phyloP scores from a whole-genome alignment of 2,888 invertebrate genomes.

The Baronia brevicornis region DNA sequence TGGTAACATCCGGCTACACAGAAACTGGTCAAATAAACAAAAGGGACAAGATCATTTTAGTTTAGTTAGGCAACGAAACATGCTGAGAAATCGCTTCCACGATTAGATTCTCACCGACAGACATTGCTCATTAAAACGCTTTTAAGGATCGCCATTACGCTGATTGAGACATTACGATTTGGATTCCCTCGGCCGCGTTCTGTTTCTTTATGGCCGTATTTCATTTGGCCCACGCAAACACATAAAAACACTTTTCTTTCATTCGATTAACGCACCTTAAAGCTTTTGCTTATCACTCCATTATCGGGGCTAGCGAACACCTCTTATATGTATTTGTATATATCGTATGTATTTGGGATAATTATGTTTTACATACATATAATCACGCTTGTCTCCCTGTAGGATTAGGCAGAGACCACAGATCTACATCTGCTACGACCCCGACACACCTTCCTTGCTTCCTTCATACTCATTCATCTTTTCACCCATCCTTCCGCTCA shows the following conservation, averaged over 20 bases:
- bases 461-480: too few relatives aligned
- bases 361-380: too few relatives aligned
- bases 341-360: too few relatives aligned
- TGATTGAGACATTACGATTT: slow-evolving; percentile 16
- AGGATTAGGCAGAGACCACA: too few relatives aligned
- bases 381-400: too few relatives aligned
- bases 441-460: too few relatives aligned
- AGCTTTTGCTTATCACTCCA: slow-evolving; percentile 12
- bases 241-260: slow-evolving; percentile 14
- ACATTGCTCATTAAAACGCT: slow-evolving; percentile 14
- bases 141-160: slow-evolving; percentile 11
- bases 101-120: slow-evolving; percentile 13
- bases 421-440: too few relatives aligned
- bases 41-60: too few relatives aligned
- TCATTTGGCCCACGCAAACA: slow-evolving; percentile 7
- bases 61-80: too few relatives aligned
- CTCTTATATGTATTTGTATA: neutral
- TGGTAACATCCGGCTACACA: too few relatives aligned
- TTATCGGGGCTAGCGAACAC: slow-evolving; percentile 13
- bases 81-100: slow-evolving; percentile 8
- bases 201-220: slow-evolving; percentile 11
- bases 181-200: slow-evolving; percentile 10
- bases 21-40: too few relatives aligned
- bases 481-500: too few relatives aligned
- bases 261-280: slow-evolving; percentile 15